Conservation (phyloP, 1,140 invertebrate genomes). For the Sitophilus oryzae region DNA sequence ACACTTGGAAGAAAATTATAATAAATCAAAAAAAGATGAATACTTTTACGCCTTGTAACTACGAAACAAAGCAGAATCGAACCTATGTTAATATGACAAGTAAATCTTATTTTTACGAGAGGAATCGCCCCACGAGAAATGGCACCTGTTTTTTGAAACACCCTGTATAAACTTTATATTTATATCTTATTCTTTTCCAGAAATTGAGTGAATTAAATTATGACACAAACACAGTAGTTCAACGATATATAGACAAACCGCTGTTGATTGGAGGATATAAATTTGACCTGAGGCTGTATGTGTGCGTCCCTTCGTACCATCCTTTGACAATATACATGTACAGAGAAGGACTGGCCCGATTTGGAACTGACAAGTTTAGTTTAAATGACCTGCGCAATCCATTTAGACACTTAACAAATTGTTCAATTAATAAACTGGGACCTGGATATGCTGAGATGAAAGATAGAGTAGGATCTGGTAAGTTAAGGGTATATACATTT, state of each 20-base stretch:
- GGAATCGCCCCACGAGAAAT: too few species aligned
- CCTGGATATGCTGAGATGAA: slow-evolving; percentile 75
- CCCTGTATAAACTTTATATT: too few species aligned
- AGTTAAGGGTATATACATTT: slow-evolving; percentile 16
- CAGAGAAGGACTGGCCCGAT: slow-evolving; percentile 73
- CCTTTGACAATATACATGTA: slow-evolving; percentile 79
- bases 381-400: slow-evolving; percentile 75
- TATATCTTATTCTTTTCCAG: too few species aligned
- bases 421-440: slow-evolving; percentile 73
- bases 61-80: too few species aligned
- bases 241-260: slow-evolving; percentile 81
- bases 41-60: too few species aligned
- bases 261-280: slow-evolving; percentile 82
- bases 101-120: too few species aligned
- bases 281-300: slow-evolving; percentile 79
- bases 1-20: too few species aligned
- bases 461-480: slow-evolving; percentile 70
- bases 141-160: too few species aligned
- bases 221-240: slow-evolving; percentile 67
- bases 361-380: slow-evolving; percentile 78
- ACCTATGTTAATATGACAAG: too few species aligned
- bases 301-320: slow-evolving; percentile 74
- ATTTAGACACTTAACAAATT: slow-evolving; percentile 86
- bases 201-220: slow-evolving; percentile 69
- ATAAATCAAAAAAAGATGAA: too few species aligned